Evolutionary conservation across 2,888 invertebrate genomes (phyloP).

Genomic region (Yponomeuta cagnagella): DNA sequence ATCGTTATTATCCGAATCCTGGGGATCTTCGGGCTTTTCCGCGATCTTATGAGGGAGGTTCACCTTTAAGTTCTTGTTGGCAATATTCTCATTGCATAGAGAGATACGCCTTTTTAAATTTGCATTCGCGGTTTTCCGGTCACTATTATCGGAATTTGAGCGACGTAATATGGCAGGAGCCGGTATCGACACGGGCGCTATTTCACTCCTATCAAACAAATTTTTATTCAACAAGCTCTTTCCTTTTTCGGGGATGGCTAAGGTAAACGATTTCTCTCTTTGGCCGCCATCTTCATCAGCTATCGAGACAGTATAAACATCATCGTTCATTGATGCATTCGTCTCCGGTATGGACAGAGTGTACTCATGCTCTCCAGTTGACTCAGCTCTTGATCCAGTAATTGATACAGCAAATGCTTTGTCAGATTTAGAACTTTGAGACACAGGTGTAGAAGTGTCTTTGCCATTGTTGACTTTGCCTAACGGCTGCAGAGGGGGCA

Average conservation of each 20-base stretch:
- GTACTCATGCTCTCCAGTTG: slow-evolving; percentile 68
- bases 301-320: slow-evolving; percentile 71
- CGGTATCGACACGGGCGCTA: slow-evolving; percentile 43
- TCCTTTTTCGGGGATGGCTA: slow-evolving; percentile 66
- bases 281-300: slow-evolving; percentile 64
- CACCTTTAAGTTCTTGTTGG: slow-evolving; percentile 41
- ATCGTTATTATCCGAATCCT: slow-evolving; percentile 47
- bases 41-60: slow-evolving; percentile 28
- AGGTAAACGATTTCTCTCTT: slow-evolving; percentile 58
- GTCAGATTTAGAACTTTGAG: slow-evolving; percentile 48
- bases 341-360: slow-evolving; percentile 71
- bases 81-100: slow-evolving; percentile 53
- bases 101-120: slow-evolving; percentile 64
- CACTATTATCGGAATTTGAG: slow-evolving; percentile 67
- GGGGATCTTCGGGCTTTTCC: slow-evolving; percentile 31
- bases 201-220: slow-evolving; percentile 50
- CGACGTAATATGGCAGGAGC: slow-evolving; percentile 68
- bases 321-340: slow-evolving; percentile 70
- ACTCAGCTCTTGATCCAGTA: slow-evolving; percentile 65
- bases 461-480: slow-evolving; percentile 56
- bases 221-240: slow-evolving; percentile 62
- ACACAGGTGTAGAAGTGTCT: slow-evolving; percentile 36
- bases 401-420: slow-evolving; percentile 61
- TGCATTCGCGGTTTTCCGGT: slow-evolving; percentile 47
- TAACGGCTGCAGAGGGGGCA: slow-evolving; percentile 64